Base-by-base conservation (phyloP, 2,888 invertebrate species). In the Chalcosyrphus nemorum region DNA sequence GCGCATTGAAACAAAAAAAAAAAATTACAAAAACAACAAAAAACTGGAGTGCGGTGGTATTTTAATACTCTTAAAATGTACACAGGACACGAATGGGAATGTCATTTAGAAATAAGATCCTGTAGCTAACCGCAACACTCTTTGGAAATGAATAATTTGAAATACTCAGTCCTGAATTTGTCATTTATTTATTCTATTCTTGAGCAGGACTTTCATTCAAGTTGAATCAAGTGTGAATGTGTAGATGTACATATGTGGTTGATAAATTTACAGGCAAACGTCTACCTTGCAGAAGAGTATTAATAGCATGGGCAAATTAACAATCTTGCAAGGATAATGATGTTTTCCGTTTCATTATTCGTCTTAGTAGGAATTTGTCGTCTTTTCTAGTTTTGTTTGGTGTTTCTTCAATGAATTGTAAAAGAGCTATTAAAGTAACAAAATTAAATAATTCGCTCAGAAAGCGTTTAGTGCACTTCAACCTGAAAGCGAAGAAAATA, bases 51-150 rank as follows among this genome's bases (percentile, higher is more conserved):
- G 35, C 57, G 41, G 29, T 19, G 59, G 57, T 47, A 47, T 70
- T 24, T 65, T 80, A 84, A 84, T 84, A 54, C 78, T 74, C 74
- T 81, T 81, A 68, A 50, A 75, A 81, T 68, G 72, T 38, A 13
- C 50, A 24, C 24, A 24, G 2, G 24, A 24, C 24, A 4, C n/a
- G n/a, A n/a, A n/a, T n/a, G 35, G 15, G 35, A 15, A 56, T 65
- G 68, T 74, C 61, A 35, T 74, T 68, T 52, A 27, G 72, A 56
- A 68, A 9, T 68, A 74, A 63, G 77, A 57, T 59, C 21, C 66
- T 57, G 6, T 63, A 57, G 9, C 21, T 17, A 65, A 74, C 80
- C 78, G 43, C 78, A 84, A 84, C 70, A 74, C 65, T 32, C 56
- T 61, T 45, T 72, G 54, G 65, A 63, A 76, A 70, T 76, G 81